A percentile compares a stretch with the other conserved stretches of the same genome.
These are phyloP conservation scores for Myotis myotis DNA, from an alignment of 2,797 vertebrate species.

Conservation along the genomic window DNA sequence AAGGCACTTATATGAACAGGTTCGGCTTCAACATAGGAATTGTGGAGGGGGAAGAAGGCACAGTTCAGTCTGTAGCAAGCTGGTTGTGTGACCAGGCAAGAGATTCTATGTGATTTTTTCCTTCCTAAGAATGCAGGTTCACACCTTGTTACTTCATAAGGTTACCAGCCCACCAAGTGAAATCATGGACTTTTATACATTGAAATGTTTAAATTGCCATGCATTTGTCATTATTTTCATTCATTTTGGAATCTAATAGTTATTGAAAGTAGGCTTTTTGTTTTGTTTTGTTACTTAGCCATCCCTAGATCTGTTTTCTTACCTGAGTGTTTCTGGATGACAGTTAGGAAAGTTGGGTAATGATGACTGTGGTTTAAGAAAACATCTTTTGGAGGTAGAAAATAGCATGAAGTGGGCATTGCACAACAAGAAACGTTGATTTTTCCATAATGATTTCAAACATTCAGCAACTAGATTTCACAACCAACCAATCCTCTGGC, in stretches of 20 bases:
- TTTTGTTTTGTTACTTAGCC: not conserved
- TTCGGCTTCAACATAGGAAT: not conserved
- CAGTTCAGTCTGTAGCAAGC: not conserved
- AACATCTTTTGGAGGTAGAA: not conserved
- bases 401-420: not conserved
- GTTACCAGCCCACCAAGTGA: not conserved
- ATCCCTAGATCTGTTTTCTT: not conserved
- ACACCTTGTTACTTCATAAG: not conserved
- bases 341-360: not conserved
- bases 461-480: constrained; percentile 5
- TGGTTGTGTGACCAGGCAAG: not conserved
- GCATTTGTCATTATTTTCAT: not conserved
- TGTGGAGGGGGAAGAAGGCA: not conserved
- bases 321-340: not conserved
- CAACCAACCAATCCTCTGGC: not conserved
- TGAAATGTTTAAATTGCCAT: not conserved
- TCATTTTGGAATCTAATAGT: not conserved
- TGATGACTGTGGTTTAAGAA: not conserved
- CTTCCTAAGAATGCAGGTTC: not conserved
- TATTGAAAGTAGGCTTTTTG: not conserved
- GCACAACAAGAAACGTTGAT: not conserved
- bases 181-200: not conserved
- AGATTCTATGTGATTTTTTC: not conserved
- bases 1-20: too few relatives aligned
- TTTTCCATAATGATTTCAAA: constrained; percentile 16